These are phyloP conservation scores for Nephrocerus scutellatus DNA, from an alignment of 2,888 invertebrate species.

Conservation along the genomic window DNA sequence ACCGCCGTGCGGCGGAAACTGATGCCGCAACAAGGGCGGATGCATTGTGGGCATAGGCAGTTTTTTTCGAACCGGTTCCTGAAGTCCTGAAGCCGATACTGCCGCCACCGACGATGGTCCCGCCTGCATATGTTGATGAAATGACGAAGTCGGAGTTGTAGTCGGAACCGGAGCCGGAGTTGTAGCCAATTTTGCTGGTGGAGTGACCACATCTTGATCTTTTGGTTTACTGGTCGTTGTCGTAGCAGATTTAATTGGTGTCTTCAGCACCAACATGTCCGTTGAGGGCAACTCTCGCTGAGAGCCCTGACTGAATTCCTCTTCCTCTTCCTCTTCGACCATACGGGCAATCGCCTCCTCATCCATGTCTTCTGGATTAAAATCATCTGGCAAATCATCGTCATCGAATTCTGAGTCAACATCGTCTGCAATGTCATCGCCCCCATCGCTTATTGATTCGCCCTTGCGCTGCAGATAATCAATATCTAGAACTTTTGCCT, in stretches of 20 bases:
- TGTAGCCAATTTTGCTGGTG: slow-evolving; percentile 2
- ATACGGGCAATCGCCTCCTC: slow-evolving; percentile 50
- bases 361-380: slow-evolving; percentile 50
- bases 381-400: slow-evolving; percentile 47
- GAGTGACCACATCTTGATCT: slow-evolving; percentile 16
- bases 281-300: slow-evolving; percentile 50
- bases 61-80: slow-evolving; percentile 44
- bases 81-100: slow-evolving; percentile 42
- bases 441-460: slow-evolving; percentile 38
- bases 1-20: slow-evolving; percentile 32
- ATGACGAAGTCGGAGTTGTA: slow-evolving; percentile 7
- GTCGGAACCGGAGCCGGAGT: slow-evolving; percentile 11
- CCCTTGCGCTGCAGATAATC: slow-evolving; percentile 46
- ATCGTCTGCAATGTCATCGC: slow-evolving; percentile 30
- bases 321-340: slow-evolving; percentile 59
- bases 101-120: slow-evolving; percentile 23
- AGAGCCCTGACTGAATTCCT: slow-evolving; percentile 54
- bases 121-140: slow-evolving; percentile 11
- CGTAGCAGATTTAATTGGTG: slow-evolving; percentile 17
- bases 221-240: slow-evolving; percentile 25
- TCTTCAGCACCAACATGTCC: slow-evolving; percentile 37
- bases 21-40: slow-evolving; percentile 41
- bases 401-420: slow-evolving; percentile 44
- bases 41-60: slow-evolving; percentile 45
- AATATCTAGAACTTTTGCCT: slow-evolving; percentile 45